Evolutionary conservation across 1,140 invertebrate species (phyloP), one percentile per base, ranked within the genome.

Genomic region (Callitettix versicolor): DNA sequence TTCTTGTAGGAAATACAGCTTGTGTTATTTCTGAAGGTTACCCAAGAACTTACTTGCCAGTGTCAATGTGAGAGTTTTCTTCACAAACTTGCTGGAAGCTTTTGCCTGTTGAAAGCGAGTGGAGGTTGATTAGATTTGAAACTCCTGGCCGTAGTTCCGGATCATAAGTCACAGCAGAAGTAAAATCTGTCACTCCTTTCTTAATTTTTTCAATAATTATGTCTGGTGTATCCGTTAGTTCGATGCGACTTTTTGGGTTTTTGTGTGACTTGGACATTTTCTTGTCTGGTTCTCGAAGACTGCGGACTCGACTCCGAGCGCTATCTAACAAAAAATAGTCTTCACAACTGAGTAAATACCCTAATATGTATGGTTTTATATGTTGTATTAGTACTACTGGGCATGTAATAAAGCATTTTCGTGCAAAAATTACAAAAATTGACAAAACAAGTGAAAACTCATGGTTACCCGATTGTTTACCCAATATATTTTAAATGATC

Each of bases 221-320:
- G 33, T 95, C 88, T 0, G 88, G 81, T 1, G 76, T 65, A 70
- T 99, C 95, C 18, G 73, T 82, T 1, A 98, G 67, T 50, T 87
- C 77, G 44, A 99, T 88, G 51, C 85, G 73, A 57, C 85, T 85
- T 64, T 82, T 86, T 0, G 75, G 63, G 74, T 92, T 83, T 0
- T 71, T 59, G 61, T 94, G 87, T 0, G 95, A 98, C 73, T 99
- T 99, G 5, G 95, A 98, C 96, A 99, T 99, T 75, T 99, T 99
- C 64, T 88, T 87, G 0, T 65, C 64, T 0, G 95, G 89, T 65
- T 94, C 81, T 34, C 88, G 74, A 14, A 97, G 70, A 67, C 88
- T 95, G 64, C 81, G 80, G 17, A 96, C 73, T 38, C 88, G 75
- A 17, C 53, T 55, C 56, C 75, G 75, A 24, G 73, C 72, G 26